Conservation (phyloP, 2,888 invertebrate genomes). For the Melipona beecheii region DNA sequence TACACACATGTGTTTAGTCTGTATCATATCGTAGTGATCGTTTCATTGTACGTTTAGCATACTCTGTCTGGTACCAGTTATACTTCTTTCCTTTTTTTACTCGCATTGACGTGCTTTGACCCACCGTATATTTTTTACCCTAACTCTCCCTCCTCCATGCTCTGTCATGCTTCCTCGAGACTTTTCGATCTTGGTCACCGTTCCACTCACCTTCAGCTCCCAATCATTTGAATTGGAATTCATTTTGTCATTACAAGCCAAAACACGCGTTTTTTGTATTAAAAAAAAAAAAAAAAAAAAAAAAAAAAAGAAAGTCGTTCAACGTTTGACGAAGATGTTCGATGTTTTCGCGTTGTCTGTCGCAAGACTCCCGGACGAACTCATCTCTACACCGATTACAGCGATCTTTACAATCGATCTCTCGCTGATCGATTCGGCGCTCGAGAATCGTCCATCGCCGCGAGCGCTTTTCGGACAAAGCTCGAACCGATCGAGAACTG, state of each 20-base stretch:
- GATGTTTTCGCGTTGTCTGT: neutral
- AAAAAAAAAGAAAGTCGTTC: neutral
- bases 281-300: neutral
- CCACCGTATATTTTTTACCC: neutral
- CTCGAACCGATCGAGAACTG: neutral
- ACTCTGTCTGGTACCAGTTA: neutral
- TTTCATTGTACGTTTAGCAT: constrained; percentile 21
- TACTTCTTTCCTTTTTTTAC: neutral
- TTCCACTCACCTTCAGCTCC: neutral
- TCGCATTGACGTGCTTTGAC: neutral
- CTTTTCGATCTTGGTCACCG: neutral
- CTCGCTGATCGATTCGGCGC: neutral
- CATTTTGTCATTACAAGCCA: neutral
- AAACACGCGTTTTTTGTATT: neutral
- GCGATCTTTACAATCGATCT: neutral
- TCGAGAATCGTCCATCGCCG: neutral
- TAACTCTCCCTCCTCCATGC: neutral
- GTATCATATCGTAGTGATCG: constrained; percentile 41
- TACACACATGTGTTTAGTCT: constrained; percentile 32
- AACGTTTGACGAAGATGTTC: neutral
- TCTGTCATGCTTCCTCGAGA: constrained; percentile 41
- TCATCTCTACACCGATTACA: neutral
- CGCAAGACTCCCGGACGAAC: neutral
- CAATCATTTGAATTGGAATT: neutral
- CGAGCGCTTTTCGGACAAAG: constrained; percentile 1